Base-by-base conservation (phyloP, 2,797 vertebrate species). In the Aphelocoma californica region DNA sequence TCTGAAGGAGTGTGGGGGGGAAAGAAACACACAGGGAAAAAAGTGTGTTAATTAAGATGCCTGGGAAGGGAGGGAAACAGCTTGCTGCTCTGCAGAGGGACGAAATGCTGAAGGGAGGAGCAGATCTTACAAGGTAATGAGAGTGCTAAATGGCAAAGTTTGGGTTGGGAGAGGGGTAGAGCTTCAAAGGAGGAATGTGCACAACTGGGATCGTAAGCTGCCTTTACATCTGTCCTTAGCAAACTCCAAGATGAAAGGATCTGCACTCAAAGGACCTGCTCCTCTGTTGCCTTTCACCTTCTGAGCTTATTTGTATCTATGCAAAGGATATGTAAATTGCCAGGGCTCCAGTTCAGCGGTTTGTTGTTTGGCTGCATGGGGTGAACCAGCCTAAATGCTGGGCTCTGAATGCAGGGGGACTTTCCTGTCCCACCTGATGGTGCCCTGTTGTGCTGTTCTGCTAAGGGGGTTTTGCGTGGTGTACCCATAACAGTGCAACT, bases 181-280 rank as follows among this genome's bases (percentile, higher is more conserved):
- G 42, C 91, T 96, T 96, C 95, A 96, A 94, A 96, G 95, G 75
- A 93, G 48, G 95, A 96, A 96, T 95, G 91, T 66, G 72, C 31
- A 85, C 74, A 74, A 64, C 80, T 93, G 80, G 87, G 87, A 86
- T 92, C 10, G 3, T 64, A 45, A 82, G 18, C 36, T 90, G 57
- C 65, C 69, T 96, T 91, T 91, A 53, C 23, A 34, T 95, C 82
- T 92, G 86, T 92, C 93, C 90, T 94, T 58, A 91, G 72, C 88
- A 85, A 72, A 58, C 54, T 88, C 20, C 14, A 86, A 90, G 95
- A 97, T 96, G 82, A 97, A 96, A 97, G 85, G 66, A 86, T 90
- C 73, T 94, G 89, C 70, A 40, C 90, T 93, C 85, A 97, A 88
- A 96, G 73, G 70, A 84, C 75, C 66, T 81, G 36, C 85, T 88